Percentiles rank a stretch among this genome's conserved stretches.
Evolutionary conservation across 1,140 invertebrate species (phyloP).

Genomic region (Elysia chlorotica): DNA sequence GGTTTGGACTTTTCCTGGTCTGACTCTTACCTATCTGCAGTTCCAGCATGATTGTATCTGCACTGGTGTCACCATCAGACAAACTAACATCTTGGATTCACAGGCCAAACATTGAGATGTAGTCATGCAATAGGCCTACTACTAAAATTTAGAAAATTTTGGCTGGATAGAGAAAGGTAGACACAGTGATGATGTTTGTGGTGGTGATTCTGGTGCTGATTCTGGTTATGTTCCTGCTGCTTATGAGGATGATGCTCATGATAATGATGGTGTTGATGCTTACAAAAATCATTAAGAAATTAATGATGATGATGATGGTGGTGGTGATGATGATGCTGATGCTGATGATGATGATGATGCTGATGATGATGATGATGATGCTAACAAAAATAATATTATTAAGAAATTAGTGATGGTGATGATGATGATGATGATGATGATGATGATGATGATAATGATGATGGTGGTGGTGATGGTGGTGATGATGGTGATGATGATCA

Average conservation of each 20-base stretch:
- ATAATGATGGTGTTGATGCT: neutral
- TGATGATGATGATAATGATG: slow-evolving; percentile 2
- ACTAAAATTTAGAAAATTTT: no score
- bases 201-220: neutral
- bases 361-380: slow-evolving; percentile 21
- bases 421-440: slow-evolving; percentile 18
- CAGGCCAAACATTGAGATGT: no score
- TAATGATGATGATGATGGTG: neutral
- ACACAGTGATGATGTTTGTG: neutral
- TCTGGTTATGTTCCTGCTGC: slow-evolving; percentile 34
- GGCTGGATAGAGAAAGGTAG: neutral
- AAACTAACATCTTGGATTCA: neutral
- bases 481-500: slow-evolving; percentile 1
- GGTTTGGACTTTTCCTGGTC: no score
- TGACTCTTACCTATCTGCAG: no score
- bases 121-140: no score
- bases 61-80: neutral
- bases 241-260: slow-evolving; percentile 13
- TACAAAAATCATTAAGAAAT: neutral
- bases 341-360: slow-evolving; percentile 18
- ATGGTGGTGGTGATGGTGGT: slow-evolving; percentile 19
- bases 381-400: neutral
- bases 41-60: no score
- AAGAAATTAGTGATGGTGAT: slow-evolving; percentile 17
- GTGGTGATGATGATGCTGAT: slow-evolving; percentile 19